Base-by-base conservation (phyloP, 1,140 invertebrate genomes). In the Neuroterus valhalla region DNA sequence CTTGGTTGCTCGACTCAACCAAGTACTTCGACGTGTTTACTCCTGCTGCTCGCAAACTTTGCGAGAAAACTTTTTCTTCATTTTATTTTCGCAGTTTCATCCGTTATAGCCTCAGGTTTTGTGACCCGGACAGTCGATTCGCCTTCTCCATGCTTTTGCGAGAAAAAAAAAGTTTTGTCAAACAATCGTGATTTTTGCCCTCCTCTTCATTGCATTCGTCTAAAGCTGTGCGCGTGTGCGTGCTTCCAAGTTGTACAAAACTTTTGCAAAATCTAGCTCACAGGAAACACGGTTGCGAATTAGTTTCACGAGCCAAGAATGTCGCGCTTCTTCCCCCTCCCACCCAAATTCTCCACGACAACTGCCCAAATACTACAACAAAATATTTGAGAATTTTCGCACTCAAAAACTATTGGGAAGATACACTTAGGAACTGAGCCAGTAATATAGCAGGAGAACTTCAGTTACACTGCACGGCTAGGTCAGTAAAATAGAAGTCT, bases 211-310 rank as follows among this genome's bases (percentile, higher is more conserved):
- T 62, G 52, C 14, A n/a, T 15, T 23, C 31, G 12, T 62, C 26
- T 3, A 62, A 62, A 62, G 31, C 14, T 62, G 14, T 62, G 52
- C 52, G 31, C 21, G 52, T 62, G 52, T n/a, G 52, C 23, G 21
- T 62, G 52, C 52, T 62, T 62, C 31, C 3, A 62, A 62, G 12
- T 62, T 62, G 26, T 31, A 26, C 52, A 62, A 62, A 62, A 62
- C 52, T 62, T 62, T 62, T 12, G 52, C 14, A 62, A 62, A 62
- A 62, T 62, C 52, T 62, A 62, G 52, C 14, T 31, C 52, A 31
- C 21, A 55, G 52, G 52, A 55, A 26, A 55, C 52, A 62, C n/a
- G 21, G 23, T 62, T 62, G n/a, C 52, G 52, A 62, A 38, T 62
- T 62, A 62, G 52, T 62, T 62, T 62, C 31, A 26, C 52, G 31